Evolutionary conservation across 2,888 invertebrate genomes (phyloP).

Genomic region (Aricia artaxerxes): DNA sequence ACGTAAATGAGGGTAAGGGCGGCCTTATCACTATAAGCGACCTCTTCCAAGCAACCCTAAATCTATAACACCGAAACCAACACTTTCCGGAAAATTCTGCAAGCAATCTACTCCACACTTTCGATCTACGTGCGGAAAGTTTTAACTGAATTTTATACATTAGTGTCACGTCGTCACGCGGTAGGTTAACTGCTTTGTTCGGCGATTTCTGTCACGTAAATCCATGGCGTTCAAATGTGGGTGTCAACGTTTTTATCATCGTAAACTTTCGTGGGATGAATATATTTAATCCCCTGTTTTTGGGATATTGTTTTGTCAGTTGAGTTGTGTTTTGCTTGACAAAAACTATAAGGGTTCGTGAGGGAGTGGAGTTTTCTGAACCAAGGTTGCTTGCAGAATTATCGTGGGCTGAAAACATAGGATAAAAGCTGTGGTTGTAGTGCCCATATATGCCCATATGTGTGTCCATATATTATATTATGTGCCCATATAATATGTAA

Average conservation of each 20-base stretch:
- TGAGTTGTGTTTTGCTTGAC: background rate
- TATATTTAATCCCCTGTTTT: constrained; percentile 2
- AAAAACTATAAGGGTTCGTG: background rate
- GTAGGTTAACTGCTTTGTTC: constrained; percentile 17
- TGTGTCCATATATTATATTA: too few species aligned
- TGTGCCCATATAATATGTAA: too few species aligned
- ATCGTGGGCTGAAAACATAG: too few species aligned
- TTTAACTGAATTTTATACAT: constrained; percentile 23
- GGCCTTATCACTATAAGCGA: too few species aligned
- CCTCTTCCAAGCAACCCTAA: too few species aligned
- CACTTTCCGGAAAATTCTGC: background rate
- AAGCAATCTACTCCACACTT: background rate
- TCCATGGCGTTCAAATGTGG: constrained; percentile 5
- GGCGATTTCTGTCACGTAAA: constrained; percentile 20
- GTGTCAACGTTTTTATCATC: constrained; percentile 23
- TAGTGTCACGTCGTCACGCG: constrained; percentile 17
- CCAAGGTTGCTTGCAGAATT: too few species aligned
- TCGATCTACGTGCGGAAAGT: constrained; percentile 5
- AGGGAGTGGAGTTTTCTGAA: background rate
- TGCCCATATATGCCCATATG: too few species aligned
- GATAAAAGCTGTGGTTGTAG: too few species aligned
- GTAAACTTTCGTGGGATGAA: constrained; percentile 19
- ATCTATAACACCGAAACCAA: background rate
- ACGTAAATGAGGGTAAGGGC: too few species aligned
- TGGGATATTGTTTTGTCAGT: background rate